Conservation (phyloP, 2,888 invertebrate species). For the Eupithecia insigniata region DNA sequence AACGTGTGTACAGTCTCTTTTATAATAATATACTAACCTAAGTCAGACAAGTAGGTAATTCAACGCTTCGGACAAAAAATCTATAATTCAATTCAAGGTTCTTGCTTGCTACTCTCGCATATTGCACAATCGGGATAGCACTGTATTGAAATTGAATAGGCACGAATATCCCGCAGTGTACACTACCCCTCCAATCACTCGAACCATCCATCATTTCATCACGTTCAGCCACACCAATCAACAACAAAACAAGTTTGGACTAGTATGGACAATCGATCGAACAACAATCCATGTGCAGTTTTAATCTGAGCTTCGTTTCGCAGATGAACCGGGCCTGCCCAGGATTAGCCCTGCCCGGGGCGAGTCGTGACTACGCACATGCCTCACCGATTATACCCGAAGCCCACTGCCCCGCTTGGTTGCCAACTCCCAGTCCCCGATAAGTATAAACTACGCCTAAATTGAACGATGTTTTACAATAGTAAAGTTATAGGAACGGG, state of each 20-base stretch:
- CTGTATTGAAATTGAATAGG: not conserved
- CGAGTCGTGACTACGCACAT: constrained; percentile 74
- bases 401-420: constrained; percentile 55
- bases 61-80: not conserved
- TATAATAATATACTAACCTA: not conserved
- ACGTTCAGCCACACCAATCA: constrained; percentile 30
- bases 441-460: constrained; percentile 26
- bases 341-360: constrained; percentile 67
- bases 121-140: not conserved
- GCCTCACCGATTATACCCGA: constrained; percentile 72
- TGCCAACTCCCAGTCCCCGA: constrained; percentile 18
- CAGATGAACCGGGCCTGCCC: constrained; percentile 65
- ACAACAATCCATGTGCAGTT: constrained; percentile 47
- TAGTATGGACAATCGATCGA: constrained; percentile 32
- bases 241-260: constrained; percentile 33
- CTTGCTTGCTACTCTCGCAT: not conserved
- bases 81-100: not conserved
- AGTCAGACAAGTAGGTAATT: not conserved
- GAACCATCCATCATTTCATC: constrained; percentile 13
- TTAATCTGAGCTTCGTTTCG: constrained; percentile 76
- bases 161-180: not conserved
- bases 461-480: constrained; percentile 30
- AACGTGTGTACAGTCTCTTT: not conserved
- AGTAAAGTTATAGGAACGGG: constrained; percentile 35
- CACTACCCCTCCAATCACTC: constrained; percentile 10